A percentile compares a stretch with the other conserved stretches of the same genome.
Conservation (phyloP, 92 coral and sea anemone species). For the Scolanthus callimorphus region DNA sequence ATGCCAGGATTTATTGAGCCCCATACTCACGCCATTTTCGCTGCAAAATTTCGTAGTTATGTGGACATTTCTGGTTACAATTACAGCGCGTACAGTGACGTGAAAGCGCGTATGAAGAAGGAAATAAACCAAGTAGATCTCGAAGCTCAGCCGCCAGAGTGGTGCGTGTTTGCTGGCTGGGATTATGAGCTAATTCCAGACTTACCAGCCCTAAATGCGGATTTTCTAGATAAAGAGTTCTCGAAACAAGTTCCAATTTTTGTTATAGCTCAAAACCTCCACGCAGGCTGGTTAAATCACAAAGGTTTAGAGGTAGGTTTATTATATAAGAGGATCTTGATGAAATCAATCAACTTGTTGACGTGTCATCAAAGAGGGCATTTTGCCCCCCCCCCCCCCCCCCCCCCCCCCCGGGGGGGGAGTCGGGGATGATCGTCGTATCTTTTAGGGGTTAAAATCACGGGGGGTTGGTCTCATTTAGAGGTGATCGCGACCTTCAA, state of each 20-base stretch:
- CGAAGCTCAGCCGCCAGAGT: not conserved
- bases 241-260: slow-evolving; percentile 26
- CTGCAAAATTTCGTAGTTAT: slow-evolving; percentile 1
- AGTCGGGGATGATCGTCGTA: too few species aligned
- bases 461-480: too few species aligned
- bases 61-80: slow-evolving; percentile 17
- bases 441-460: too few species aligned
- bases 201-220: slow-evolving; percentile 35
- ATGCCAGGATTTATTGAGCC: slow-evolving; percentile 79
- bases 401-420: too few species aligned
- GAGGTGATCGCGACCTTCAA: too few species aligned
- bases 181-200: slow-evolving; percentile 47
- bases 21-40: slow-evolving; percentile 38
- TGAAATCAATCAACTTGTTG: too few species aligned
- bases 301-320: slow-evolving; percentile 8
- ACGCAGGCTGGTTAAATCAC: slow-evolving; percentile 61
- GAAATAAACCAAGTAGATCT: not conserved
- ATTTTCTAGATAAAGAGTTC: slow-evolving; percentile 27
- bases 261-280: slow-evolving; percentile 46
- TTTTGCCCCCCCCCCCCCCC: too few species aligned
- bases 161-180: slow-evolving; percentile 61
- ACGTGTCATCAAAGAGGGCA: too few species aligned
- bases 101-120: slow-evolving; percentile 21
- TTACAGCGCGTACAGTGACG: slow-evolving; percentile 18
- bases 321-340: too few species aligned